Percentiles rank a stretch among this genome's conserved stretches.
Evolutionary conservation across 2,113 vertebrate genomes (phyloP).

Genomic region (Embiotoca jacksoni): DNA sequence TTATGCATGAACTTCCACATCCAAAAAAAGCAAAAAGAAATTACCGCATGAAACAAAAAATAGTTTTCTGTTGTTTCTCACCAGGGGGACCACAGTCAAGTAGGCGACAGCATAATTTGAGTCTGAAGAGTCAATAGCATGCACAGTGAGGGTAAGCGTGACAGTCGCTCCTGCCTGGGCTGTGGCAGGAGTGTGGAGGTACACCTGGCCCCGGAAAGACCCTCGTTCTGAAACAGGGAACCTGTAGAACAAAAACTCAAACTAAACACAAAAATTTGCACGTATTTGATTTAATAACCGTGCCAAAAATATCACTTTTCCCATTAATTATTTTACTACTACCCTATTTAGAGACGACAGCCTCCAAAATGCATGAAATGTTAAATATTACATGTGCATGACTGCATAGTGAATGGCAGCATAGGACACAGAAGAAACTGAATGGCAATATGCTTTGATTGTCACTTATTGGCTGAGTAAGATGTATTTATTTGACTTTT

Average conservation of each 20-base stretch:
- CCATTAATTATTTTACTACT: background rate
- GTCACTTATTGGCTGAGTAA: background rate
- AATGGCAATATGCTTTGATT: background rate
- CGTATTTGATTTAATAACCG: background rate
- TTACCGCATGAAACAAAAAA: too few relatives aligned
- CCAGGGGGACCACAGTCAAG: constrained; percentile 81
- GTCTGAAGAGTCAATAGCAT: constrained; percentile 64
- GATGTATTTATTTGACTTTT: background rate
- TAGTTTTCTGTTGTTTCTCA: constrained; percentile 47
- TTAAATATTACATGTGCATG: too few relatives aligned
- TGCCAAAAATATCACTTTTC: background rate
- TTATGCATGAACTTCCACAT: background rate
- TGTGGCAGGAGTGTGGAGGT: constrained; percentile 77
- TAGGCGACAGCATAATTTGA: constrained; percentile 84
- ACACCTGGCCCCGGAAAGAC: constrained; percentile 74
- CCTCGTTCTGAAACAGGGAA: constrained; percentile 71
- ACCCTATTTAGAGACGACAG: too few relatives aligned
- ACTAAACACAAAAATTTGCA: background rate
- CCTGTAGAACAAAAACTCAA: constrained; percentile 57
- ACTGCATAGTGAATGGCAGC: too few relatives aligned
- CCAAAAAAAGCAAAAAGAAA: background rate
- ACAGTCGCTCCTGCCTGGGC: constrained; percentile 75
- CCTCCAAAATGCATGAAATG: too few relatives aligned
- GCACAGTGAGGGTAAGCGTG: constrained; percentile 82
- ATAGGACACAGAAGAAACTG: background rate